Base-by-base conservation (phyloP, 2,113 vertebrate species). In the Rhinolophus ferrumequinum region DNA sequence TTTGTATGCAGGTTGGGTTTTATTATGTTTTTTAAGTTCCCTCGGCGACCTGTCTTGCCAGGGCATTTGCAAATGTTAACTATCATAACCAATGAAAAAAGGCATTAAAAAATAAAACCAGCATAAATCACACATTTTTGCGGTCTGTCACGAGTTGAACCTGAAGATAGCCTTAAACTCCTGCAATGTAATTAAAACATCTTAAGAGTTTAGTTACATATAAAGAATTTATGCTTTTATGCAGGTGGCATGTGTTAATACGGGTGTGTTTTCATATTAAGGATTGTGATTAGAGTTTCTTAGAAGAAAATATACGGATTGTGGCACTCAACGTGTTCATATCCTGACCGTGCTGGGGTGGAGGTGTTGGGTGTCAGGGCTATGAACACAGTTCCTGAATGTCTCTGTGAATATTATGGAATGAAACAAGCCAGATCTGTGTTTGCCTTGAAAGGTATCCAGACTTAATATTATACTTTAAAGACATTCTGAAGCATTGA, bases 391-490 rank as follows among this genome's bases (percentile, higher is more conserved):
- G 19, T 97, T 98, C 95, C 93, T 96, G 90, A 90, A 88, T 95
- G 93, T 97, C 67, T 24, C 67, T 89, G 75, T 95, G 92, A 96
- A 72, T 85, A 97, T 95, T 96, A 67, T 28, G 88, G 94, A 96
- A 91, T 94, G 93, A 98, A 98, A 96, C 28, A 98, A 97, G 97
- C 62, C 93, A 98, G 96, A 95, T 91, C 93, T 96, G 30, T 97
- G 6, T 97, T 98, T 97, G 62, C 70, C 96, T 98, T 98, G 97
- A 97, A 98, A 97, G 97, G 92, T 44, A 93, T 97, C 95, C 97
- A 98, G 93, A 92, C 98, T 91, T 96, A 96, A 93, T 97, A 95
- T 94, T 94, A 80, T 79, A 75, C 88, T 82, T 94, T 90, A 93
- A 94, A 98, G 94, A 95, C 96, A 86, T 96, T 96, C 77, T 8